Evolutionary conservation across 2,797 vertebrate genomes (phyloP), one percentile per base, ranked within the genome.

Genomic region (Enteromius viviparus): DNA sequence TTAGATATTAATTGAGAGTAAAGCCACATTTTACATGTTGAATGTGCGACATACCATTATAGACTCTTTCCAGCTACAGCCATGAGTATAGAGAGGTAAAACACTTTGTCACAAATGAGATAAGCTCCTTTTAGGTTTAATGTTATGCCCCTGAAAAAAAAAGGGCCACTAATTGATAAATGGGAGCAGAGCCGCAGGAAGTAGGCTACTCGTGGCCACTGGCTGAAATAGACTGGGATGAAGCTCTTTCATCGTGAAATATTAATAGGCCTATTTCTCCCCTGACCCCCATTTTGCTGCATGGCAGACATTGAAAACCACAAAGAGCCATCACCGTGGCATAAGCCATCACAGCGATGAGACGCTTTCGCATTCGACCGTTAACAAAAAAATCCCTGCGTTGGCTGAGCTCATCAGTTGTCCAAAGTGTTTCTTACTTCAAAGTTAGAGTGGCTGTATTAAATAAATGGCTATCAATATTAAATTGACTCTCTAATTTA

Each of bases 161-260:
- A 69, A 82, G 42, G 79, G 70, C 83, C 81, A 84, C 88, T 93
- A 93, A 94, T 92, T 94, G 91, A 93, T 93, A 89, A 93, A 93
- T 92, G 89, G 89, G 69, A 91, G 79, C 88, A 88, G 87, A 86
- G 90, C 90, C 83, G 68, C 80, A 78, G 91, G 91, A 92, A 90
- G 86, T 91, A 69, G 81, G 81, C 64, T 83, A 92, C 91, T 92
- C 89, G 86, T 89, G 91, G 90, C 91, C 91, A 93, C 91, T 92
- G 90, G 88, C 91, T 92, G 90, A 80, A 90, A 90, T 91, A 89
- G 21, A 90, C 89, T 89, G 85, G 87, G 69, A 92, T 89, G 86
- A 85, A 90, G 90, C 89, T 91, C 88, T 90, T 92, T 85, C 66
- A 88, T 87, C 91, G 47, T 89, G 84, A 94, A 94, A 93, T 93